Conservation (phyloP, 2,888 invertebrate genomes). For the Seladonia tumulorum region DNA sequence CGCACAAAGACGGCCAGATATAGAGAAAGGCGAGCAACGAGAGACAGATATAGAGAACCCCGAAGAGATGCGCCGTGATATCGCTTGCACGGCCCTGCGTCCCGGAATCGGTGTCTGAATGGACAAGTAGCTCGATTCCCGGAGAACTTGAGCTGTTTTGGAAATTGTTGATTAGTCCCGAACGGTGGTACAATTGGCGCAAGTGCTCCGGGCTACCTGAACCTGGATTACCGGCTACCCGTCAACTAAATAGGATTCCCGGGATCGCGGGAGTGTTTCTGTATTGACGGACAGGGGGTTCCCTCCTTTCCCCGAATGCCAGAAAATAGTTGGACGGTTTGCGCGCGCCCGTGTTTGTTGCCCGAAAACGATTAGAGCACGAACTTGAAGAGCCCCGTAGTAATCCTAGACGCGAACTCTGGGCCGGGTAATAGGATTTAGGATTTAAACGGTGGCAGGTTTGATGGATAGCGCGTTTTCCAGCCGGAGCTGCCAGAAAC, state of each 20-base stretch:
- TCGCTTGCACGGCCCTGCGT: background rate
- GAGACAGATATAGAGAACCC: background rate
- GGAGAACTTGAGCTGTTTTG: slow-evolving; percentile 30
- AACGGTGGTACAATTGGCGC: slow-evolving; percentile 16
- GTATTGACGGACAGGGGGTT: background rate
- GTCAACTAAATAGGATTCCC: background rate
- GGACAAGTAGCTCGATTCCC: slow-evolving; percentile 30
- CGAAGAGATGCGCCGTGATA: slow-evolving; percentile 43
- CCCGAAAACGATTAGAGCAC: background rate
- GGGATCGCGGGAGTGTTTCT: background rate
- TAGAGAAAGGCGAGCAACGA: background rate
- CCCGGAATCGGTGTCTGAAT: slow-evolving; percentile 40
- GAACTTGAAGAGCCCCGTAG: background rate
- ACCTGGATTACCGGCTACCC: background rate
- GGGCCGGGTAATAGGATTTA: background rate
- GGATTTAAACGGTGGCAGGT: background rate
- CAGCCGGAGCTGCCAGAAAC: background rate
- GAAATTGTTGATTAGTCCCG: slow-evolving; percentile 36
- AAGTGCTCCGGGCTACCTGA: slow-evolving; percentile 12
- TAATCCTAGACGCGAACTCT: background rate
- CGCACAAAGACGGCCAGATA: background rate
- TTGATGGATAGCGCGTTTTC: background rate
- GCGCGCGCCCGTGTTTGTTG: background rate
- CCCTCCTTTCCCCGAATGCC: background rate
- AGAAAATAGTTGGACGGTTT: background rate